Evolutionary conservation across 1,140 invertebrate genomes (phyloP).

Genomic region (Drosophila tropicalis): DNA sequence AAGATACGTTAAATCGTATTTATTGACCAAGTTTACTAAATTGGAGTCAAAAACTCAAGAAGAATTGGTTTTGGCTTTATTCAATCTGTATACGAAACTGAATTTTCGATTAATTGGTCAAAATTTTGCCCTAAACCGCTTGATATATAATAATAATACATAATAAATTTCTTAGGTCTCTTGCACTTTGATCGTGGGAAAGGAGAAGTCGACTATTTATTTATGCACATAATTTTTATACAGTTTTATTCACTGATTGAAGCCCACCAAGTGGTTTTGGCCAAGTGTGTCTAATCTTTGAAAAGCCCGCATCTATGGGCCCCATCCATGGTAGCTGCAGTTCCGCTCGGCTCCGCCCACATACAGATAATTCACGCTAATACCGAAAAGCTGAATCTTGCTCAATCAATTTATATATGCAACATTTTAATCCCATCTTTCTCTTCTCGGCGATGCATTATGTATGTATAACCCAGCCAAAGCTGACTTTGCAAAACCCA

Average conservation of each 20-base stretch:
- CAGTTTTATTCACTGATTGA: not conserved
- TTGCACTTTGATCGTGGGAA: slow-evolving; percentile 3
- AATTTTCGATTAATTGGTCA: too few species aligned
- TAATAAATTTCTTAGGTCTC: not conserved
- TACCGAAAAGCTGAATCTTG: slow-evolving; percentile 20
- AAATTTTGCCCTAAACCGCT: too few species aligned
- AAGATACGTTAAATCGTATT: too few species aligned
- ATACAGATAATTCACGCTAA: slow-evolving; percentile 48
- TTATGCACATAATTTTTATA: not conserved
- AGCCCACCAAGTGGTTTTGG: not conserved
- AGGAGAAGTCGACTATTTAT: not conserved
- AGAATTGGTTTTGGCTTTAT: too few species aligned
- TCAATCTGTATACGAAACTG: too few species aligned
- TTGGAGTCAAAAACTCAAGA: too few species aligned
- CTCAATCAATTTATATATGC: slow-evolving; percentile 65
- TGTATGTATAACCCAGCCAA: slow-evolving; percentile 26
- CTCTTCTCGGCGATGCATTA: slow-evolving; percentile 19
- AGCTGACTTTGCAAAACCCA: slow-evolving; percentile 37
- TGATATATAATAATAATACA: too few species aligned
- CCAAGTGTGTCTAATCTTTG: not conserved
- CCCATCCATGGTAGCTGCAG: slow-evolving; percentile 30
- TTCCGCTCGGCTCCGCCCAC: slow-evolving; percentile 44
- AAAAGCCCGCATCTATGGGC: slow-evolving; percentile 16
- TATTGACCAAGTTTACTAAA: too few species aligned
- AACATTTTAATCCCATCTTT: slow-evolving; percentile 41